Conservation (phyloP, 2,113 vertebrate genomes). For the Spea bombifrons region DNA sequence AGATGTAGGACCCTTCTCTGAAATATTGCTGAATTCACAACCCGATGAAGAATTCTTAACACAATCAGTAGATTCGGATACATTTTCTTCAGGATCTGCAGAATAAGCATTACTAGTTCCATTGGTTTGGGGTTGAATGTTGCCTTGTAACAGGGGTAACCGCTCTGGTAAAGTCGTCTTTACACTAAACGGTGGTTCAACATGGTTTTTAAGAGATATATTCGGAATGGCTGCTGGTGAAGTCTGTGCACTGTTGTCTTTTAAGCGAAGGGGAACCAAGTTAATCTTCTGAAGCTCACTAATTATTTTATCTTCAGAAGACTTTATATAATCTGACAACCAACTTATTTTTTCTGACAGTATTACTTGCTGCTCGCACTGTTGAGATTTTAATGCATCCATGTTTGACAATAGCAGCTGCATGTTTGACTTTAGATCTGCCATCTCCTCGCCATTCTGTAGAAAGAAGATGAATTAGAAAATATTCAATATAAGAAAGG, state of each 20-base stretch:
- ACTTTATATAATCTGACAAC: slow-evolving; percentile 50
- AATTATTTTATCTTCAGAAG: slow-evolving; percentile 48
- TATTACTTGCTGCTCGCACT: slow-evolving; percentile 60
- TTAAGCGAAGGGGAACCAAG: slow-evolving; percentile 24
- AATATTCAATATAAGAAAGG: no score
- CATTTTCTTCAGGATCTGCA: neutral
- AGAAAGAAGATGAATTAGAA: slow-evolving; percentile 32
- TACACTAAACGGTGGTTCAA: fast-evolving
- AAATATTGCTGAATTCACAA: neutral
- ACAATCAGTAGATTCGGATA: neutral
- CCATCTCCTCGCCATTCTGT: slow-evolving; percentile 66
- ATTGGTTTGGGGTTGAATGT: neutral
- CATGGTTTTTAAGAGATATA: slow-evolving; percentile 9
- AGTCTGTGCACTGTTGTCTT: slow-evolving; percentile 65
- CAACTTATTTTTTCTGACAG: slow-evolving; percentile 52
- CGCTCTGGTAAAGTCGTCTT: neutral
- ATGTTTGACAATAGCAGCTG: slow-evolving; percentile 56
- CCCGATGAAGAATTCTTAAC: neutral
- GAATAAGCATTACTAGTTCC: neutral
- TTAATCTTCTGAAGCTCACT: slow-evolving; percentile 53
- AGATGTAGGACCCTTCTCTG: neutral
- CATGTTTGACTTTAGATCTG: slow-evolving; percentile 62
- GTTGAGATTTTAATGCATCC: slow-evolving; percentile 60
- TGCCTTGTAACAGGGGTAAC: neutral
- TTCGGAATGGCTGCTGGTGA: slow-evolving; percentile 52